phyloP scores from a whole-genome alignment of 92 coral and sea anemone species.

The Ricordea florida region DNA sequence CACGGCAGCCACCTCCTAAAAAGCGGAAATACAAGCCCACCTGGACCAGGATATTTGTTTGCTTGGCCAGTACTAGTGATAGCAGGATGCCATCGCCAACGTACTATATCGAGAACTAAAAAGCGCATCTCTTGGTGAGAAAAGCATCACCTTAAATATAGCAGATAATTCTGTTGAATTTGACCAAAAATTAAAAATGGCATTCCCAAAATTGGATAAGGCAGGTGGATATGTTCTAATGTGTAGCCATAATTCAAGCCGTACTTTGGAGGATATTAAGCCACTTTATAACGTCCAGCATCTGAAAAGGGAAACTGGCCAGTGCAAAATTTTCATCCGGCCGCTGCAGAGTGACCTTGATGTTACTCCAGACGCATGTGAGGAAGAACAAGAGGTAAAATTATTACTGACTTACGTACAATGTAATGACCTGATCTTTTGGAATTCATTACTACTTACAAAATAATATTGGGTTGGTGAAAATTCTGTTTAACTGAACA shows the following conservation, averaged over 20 bases:
- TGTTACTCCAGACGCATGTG: constrained; percentile 10
- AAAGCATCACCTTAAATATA: constrained; percentile 23
- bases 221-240: constrained; percentile 54
- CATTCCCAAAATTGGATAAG: constrained; percentile 39
- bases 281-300: constrained; percentile 39
- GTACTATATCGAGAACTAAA: constrained; percentile 21
- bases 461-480: no score
- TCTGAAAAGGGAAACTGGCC: constrained; percentile 41
- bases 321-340: constrained; percentile 31
- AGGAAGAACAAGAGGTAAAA: constrained; percentile 20
- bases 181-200: constrained; percentile 27
- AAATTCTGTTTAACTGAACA: no score
- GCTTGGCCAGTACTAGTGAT: constrained; percentile 30
- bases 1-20: constrained; percentile 15
- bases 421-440: no score
- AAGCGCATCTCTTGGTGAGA: constrained; percentile 55
- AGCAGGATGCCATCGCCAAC: constrained; percentile 38
- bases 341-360: constrained; percentile 47
- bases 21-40: constrained; percentile 39
- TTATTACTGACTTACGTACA: not conserved
- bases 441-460: no score
- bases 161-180: constrained; percentile 8
- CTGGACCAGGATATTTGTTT: constrained; percentile 62
- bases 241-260: constrained; percentile 18
- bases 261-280: constrained; percentile 18